phyloP scores from a whole-genome alignment of 2,888 invertebrate species.

The Aspidiotus rigidus region DNA sequence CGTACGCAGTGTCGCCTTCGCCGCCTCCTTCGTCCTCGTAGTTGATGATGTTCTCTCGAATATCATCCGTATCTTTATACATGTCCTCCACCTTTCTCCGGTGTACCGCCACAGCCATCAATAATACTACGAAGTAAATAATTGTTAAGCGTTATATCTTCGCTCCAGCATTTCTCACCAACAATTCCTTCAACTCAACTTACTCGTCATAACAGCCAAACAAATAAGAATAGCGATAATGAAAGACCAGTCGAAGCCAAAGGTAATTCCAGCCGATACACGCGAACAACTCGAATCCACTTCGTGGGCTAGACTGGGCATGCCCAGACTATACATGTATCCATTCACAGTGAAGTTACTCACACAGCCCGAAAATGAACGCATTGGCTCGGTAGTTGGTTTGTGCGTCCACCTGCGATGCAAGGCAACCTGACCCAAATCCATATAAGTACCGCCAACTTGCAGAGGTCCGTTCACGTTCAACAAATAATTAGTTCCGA shows the following conservation, averaged over 20 bases:
- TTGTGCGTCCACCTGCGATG: conserved; percentile 60
- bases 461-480: conserved; percentile 80
- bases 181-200: conserved; percentile 44
- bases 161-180: not conserved
- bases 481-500: conserved; percentile 62
- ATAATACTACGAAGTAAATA: conserved; percentile 52
- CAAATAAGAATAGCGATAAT: conserved; percentile 84
- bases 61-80: conserved; percentile 88
- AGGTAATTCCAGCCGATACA: conserved; percentile 65
- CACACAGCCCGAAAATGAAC: conserved; percentile 79
- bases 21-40: conserved; percentile 98
- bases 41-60: conserved; percentile 92
- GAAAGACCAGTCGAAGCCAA: conserved; percentile 77
- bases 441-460: conserved; percentile 64
- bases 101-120: conserved; percentile 84
- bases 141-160: not conserved
- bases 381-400: conserved; percentile 49
- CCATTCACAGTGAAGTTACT: conserved; percentile 81
- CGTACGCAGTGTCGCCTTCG: conserved; percentile 90
- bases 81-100: conserved; percentile 75
- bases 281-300: conserved; percentile 66
- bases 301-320: conserved; percentile 61
- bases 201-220: conserved; percentile 69
- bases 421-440: conserved; percentile 53
- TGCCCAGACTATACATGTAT: conserved; percentile 79